Conservation (phyloP, 2,113 vertebrate species). For the Tragelaphus buxtoni region DNA sequence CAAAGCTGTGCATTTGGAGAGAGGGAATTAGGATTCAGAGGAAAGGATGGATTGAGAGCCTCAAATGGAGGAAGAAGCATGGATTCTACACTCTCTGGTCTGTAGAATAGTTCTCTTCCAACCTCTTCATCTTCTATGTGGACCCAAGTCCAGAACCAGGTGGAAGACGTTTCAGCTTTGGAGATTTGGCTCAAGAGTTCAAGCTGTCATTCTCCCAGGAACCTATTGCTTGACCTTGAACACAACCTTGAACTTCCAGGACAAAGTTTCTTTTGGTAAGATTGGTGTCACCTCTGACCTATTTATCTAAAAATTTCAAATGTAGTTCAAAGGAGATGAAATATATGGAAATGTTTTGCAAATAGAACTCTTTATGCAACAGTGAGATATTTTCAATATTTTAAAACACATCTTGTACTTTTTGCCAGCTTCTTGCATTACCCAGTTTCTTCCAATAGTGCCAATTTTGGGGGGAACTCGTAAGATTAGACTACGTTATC, state of each 20-base stretch:
- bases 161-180: too few relatives aligned
- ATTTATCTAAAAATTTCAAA: background rate
- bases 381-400: background rate
- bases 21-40: background rate
- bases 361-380: background rate
- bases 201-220: background rate
- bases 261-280: background rate
- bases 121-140: accelerated
- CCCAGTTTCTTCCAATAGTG: background rate
- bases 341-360: background rate
- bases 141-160: background rate
- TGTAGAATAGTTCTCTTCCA: accelerated
- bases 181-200: background rate
- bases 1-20: too few relatives aligned
- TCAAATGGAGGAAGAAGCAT: background rate
- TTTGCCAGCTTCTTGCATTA: background rate
- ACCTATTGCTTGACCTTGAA: background rate
- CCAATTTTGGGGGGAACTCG: background rate
- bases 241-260: background rate
- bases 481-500: background rate
- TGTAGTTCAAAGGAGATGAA: background rate
- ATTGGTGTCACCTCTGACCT: background rate
- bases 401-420: background rate
- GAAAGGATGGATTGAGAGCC: too few relatives aligned
- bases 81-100: accelerated